phyloP scores from a whole-genome alignment of 1,140 invertebrate genomes.

The Cherax quadricarinatus region DNA sequence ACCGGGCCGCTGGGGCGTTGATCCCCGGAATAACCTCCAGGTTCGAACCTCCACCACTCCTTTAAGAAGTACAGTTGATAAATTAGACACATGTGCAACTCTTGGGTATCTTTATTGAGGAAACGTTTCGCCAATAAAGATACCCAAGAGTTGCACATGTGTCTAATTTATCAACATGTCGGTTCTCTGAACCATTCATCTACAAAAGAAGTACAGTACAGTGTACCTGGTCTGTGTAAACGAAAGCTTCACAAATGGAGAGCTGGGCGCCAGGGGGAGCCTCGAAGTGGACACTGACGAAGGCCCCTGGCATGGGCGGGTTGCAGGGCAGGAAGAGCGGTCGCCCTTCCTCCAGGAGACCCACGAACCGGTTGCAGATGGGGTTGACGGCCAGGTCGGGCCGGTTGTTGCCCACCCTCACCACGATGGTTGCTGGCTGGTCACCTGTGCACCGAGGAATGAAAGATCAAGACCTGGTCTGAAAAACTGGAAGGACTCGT shows the following conservation, averaged over 20 bases:
- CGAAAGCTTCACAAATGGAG: conserved; percentile 96
- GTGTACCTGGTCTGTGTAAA: conserved; percentile 92
- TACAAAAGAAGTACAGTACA: too few relatives aligned
- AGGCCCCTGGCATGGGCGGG: conserved; percentile 95
- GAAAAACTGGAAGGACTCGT: too few relatives aligned
- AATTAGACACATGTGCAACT: too few relatives aligned
- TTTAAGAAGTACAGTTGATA: too few relatives aligned
- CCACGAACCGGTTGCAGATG: conserved; percentile 89
- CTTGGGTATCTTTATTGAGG: too few relatives aligned
- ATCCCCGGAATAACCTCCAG: too few relatives aligned
- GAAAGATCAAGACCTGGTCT: not conserved
- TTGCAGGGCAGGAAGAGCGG: conserved; percentile 95
- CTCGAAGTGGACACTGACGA: conserved; percentile 94
- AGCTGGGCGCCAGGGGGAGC: conserved; percentile 83
- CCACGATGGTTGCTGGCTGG: conserved; percentile 88
- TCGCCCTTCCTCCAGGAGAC: conserved; percentile 88
- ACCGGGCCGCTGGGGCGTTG: too few relatives aligned
- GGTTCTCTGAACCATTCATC: too few relatives aligned
- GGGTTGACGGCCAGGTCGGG: conserved; percentile 95
- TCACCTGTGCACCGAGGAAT: conserved; percentile 27
- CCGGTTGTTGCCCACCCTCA: conserved; percentile 95
- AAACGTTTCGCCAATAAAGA: too few relatives aligned
- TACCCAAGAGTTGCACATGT: too few relatives aligned
- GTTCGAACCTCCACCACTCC: too few relatives aligned
- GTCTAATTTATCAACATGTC: too few relatives aligned